Evolutionary conservation across 2,888 invertebrate species (phyloP).

Genomic region (Gastracanthus pulcherrimus): DNA sequence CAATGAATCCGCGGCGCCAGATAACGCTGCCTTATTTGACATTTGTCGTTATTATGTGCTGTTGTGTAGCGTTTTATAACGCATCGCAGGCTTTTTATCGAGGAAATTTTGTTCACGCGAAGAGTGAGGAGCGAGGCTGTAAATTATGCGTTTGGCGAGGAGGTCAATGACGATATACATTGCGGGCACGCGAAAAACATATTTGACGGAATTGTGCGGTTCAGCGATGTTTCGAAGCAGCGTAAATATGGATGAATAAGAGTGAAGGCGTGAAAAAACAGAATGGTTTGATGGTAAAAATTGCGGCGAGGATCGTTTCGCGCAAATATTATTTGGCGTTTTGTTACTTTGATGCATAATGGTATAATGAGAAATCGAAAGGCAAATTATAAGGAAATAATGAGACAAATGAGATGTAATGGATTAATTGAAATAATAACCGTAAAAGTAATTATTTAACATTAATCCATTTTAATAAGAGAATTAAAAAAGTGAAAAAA

Average conservation of each 20-base stretch:
- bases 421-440: too few species aligned
- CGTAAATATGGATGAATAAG: too few species aligned
- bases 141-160: background rate
- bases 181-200: background rate
- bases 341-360: too few species aligned
- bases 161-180: background rate
- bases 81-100: background rate
- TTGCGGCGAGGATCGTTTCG: too few species aligned
- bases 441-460: too few species aligned
- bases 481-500: too few species aligned
- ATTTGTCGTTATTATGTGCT: conserved; percentile 2
- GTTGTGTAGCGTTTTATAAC: background rate
- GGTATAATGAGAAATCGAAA: too few species aligned
- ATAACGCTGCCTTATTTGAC: conserved; percentile 36
- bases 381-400: too few species aligned
- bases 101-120: conserved; percentile 1
- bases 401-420: too few species aligned
- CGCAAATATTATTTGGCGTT: too few species aligned
- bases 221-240: background rate
- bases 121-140: background rate
- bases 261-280: background rate
- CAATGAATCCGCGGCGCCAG: conserved; percentile 44
- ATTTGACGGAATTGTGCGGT: background rate
- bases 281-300: background rate
- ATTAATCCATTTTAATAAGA: too few species aligned